Evolutionary conservation across 2,888 invertebrate genomes (phyloP), one percentile per base, ranked within the genome.

Genomic region (Anoplius nigerrimus): DNA sequence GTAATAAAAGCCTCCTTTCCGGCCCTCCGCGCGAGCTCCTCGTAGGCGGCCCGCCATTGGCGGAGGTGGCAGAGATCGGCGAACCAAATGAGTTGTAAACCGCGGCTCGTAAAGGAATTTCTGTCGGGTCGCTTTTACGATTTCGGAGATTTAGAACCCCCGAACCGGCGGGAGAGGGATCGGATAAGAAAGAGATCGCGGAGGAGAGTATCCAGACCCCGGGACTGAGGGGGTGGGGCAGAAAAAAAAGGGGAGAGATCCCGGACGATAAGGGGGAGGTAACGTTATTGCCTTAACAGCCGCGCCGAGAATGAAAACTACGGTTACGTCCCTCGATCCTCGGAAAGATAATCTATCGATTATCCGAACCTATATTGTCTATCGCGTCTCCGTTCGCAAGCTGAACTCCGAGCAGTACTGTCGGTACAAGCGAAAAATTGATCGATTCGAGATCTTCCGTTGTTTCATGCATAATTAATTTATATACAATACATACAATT

Each of bases 71-170:
- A 67, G 72, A 66, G 66, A 74, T 72, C 67, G 59, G 60, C 65
- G 69, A 63, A 67, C 72, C 82, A 82, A 84, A 83, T 83, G 81
- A 84, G 83, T 82, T 83, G 82, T 82, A 83, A 83, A 81, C 78
- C 75, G 73, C 73, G 63, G 69, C 62, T 64, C 66, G 72, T 69
- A 71, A 72, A 76, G 73, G 69, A 75, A 74, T 75, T 71, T 71
- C 80, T 75, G 69, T 66, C 74, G 62, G 66, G 53, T 58, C 45
- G 59, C 52, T 69, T 76, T 78, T 72, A 78, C 71, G 73, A 66
- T 73, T 73, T 60, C 21, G 45, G n/a, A 71, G 69, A 69, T 72
- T 72, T 74, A 72, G 51, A 24, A 63, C 21, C 48, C 2, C 11
- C 34, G 34, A 3, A 46, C n/a, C 15, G 11, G 20, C 27, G 34